A percentile compares a stretch with the other conserved stretches of the same genome.
Evolutionary conservation across 2,797 vertebrate genomes (phyloP).

Genomic region (Sebastes taczanowskii): DNA sequence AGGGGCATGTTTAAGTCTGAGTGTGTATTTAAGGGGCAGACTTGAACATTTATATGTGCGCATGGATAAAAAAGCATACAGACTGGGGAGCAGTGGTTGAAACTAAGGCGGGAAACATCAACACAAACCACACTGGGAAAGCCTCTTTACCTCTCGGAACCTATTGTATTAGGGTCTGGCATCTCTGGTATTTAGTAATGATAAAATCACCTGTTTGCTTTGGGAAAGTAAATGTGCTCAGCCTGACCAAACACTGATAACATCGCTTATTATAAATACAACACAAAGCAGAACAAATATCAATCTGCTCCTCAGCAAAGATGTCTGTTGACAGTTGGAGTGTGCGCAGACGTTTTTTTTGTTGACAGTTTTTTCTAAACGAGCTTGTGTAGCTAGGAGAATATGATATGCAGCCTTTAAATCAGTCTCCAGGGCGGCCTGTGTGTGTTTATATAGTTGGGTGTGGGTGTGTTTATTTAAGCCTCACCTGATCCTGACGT

Average conservation of each 20-base stretch:
- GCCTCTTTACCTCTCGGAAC: slow-evolving; percentile 22
- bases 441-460: slow-evolving; percentile 22
- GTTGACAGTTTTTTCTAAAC: not conserved
- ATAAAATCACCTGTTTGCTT: slow-evolving; percentile 51
- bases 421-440: slow-evolving; percentile 13
- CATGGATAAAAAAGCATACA: slow-evolving; percentile 62
- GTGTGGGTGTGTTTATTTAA: slow-evolving; percentile 54
- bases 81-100: slow-evolving; percentile 49
- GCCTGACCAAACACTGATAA: slow-evolving; percentile 28
- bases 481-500: slow-evolving; percentile 92
- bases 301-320: not conserved
- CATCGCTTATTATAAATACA: slow-evolving; percentile 5
- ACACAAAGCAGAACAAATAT: slow-evolving; percentile 37
- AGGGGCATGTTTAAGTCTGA: slow-evolving; percentile 73
- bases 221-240: slow-evolving; percentile 13
- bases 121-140: slow-evolving; percentile 52
- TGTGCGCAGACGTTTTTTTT: not conserved
- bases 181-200: slow-evolving; percentile 39
- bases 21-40: slow-evolving; percentile 57
- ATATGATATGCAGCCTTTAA: not conserved
- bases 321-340: slow-evolving; percentile 12
- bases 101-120: slow-evolving; percentile 43
- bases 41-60: slow-evolving; percentile 71
- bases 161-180: slow-evolving; percentile 22
- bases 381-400: slow-evolving; percentile 23